These are phyloP conservation scores for Nothocercus nigrocapillus DNA, from an alignment of 2,113 vertebrate genomes.

Conservation along the genomic window DNA sequence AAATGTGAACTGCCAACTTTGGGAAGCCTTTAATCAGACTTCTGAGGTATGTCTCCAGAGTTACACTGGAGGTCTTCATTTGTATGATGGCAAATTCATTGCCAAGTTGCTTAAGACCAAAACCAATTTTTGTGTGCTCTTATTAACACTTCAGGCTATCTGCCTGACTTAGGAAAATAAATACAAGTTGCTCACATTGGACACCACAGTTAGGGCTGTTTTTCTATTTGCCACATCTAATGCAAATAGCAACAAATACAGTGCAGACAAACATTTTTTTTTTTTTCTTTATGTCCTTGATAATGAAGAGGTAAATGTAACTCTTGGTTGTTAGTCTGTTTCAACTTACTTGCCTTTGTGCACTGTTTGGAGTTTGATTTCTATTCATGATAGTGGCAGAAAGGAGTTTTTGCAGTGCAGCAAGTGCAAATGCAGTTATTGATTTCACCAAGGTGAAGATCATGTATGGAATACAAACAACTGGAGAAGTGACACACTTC, in stretches of 20 bases:
- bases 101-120: background rate
- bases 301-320: background rate
- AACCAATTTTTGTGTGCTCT: background rate
- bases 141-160: background rate
- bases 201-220: background rate
- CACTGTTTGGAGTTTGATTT: conserved; percentile 21
- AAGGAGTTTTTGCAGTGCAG: background rate
- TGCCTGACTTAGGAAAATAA: background rate
- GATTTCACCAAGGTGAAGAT: background rate
- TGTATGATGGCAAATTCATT: background rate
- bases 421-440: conserved; percentile 1
- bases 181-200: background rate
- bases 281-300: background rate
- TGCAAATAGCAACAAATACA: background rate
- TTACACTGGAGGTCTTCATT: background rate
- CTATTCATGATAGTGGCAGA: background rate
- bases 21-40: background rate
- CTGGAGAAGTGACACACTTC: background rate
- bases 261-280: background rate
- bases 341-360: background rate
- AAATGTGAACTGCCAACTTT: background rate
- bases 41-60: background rate
- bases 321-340: background rate
- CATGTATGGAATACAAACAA: background rate
- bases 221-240: background rate